phyloP scores from a whole-genome alignment of 2,888 invertebrate species.

The Deilephila porcellus region DNA sequence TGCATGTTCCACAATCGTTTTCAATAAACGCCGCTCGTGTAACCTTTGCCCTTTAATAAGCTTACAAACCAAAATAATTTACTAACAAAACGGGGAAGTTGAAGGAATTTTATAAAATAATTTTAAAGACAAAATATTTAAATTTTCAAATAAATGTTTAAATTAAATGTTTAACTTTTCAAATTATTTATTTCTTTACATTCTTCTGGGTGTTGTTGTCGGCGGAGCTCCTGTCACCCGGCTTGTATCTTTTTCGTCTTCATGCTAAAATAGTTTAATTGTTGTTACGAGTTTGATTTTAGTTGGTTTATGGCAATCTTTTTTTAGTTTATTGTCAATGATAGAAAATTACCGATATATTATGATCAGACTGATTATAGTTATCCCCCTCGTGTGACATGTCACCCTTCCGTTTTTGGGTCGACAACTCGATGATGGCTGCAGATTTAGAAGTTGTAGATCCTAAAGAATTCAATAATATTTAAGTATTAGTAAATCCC shows the following conservation, averaged over 20 bases:
- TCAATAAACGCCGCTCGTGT: slow-evolving; percentile 51
- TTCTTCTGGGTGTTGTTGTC: background rate
- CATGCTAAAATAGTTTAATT: background rate
- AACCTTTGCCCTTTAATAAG: slow-evolving; percentile 60
- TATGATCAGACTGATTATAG: background rate
- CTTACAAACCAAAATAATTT: background rate
- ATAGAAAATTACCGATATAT: background rate
- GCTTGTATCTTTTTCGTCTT: background rate
- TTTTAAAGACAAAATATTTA: background rate
- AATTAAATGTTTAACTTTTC: background rate
- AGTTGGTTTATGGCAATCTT: background rate
- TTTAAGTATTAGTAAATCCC: no score
- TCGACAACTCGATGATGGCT: background rate
- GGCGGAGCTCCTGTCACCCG: background rate
- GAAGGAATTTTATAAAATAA: background rate
- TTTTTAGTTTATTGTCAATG: background rate
- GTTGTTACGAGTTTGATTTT: background rate
- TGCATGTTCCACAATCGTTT: slow-evolving; percentile 43
- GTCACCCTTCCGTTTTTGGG: background rate
- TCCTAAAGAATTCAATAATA: slow-evolving; percentile 5
- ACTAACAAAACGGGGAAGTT: background rate
- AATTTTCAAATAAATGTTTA: no score
- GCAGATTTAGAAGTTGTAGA: slow-evolving; percentile 16
- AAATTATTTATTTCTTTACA: background rate
- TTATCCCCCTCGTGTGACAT: background rate